Evolutionary conservation across 1,140 invertebrate genomes (phyloP).

Genomic region (Drosophila sp.): DNA sequence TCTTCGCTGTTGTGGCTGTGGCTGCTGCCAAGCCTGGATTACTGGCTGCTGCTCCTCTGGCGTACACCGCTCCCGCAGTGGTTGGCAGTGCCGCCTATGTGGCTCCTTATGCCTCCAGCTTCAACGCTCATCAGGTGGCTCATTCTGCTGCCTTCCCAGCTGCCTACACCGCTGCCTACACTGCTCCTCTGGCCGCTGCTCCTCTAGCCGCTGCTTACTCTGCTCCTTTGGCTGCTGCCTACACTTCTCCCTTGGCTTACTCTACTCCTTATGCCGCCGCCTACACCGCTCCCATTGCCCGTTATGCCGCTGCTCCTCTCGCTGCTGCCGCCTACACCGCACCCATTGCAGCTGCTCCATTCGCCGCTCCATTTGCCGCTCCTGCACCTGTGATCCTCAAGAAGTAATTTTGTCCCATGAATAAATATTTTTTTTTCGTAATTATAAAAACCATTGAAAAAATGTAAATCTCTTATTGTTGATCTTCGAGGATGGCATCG

Average conservation of each 20-base stretch:
- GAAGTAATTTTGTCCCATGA: constrained; percentile 64
- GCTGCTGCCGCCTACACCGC: constrained; percentile 55
- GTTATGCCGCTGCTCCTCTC: constrained; percentile 20
- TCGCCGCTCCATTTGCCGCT: background rate
- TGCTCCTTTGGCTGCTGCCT: constrained; percentile 49
- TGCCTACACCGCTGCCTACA: constrained; percentile 43
- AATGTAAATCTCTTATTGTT: no score
- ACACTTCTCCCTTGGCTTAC: constrained; percentile 70
- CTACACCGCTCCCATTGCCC: constrained; percentile 34
- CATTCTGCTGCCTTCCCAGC: constrained; percentile 70
- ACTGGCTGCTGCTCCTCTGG: constrained; percentile 72
- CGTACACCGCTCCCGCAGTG: constrained; percentile 80
- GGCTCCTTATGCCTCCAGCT: constrained; percentile 83
- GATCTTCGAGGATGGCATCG: no score
- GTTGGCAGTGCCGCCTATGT: constrained; percentile 82
- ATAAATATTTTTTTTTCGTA: constrained; percentile 59
- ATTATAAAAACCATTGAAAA: constrained; percentile 11
- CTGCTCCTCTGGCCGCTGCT: constrained; percentile 41
- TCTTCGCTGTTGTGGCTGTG: constrained; percentile 71
- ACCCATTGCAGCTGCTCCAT: constrained; percentile 39
- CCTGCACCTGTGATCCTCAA: constrained; percentile 65
- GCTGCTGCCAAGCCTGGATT: constrained; percentile 66
- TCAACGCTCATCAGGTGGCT: constrained; percentile 51
- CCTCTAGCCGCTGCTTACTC: constrained; percentile 45
- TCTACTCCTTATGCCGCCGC: constrained; percentile 30